Evolutionary conservation across 2,797 vertebrate species (phyloP).

Genomic region (Remorina albescens): DNA sequence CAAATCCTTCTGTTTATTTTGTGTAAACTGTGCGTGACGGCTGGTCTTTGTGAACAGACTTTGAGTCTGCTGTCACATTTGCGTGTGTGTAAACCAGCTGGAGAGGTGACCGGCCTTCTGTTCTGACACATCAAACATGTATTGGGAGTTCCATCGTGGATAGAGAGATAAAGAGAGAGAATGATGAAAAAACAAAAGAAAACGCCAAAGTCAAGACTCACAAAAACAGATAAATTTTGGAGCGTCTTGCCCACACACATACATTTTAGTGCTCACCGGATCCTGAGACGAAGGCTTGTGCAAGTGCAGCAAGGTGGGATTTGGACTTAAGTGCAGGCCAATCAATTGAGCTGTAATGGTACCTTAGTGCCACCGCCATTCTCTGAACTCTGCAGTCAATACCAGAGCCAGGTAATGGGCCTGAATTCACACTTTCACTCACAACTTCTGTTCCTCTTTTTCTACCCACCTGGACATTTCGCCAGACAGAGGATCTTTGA

Average conservation of each 20-base stretch:
- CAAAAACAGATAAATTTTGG: conserved; percentile 25
- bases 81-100: conserved; percentile 9
- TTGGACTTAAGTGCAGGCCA: conserved; percentile 82
- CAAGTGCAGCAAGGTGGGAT: conserved; percentile 79
- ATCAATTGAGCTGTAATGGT: conserved; percentile 85
- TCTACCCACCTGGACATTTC: conserved; percentile 49
- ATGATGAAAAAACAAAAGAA: conserved; percentile 20
- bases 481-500: conserved; percentile 53
- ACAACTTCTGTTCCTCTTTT: conserved; percentile 36
- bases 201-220: conserved; percentile 24
- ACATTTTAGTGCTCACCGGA: conserved; percentile 68
- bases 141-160: conserved; percentile 40
- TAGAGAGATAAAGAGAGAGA: conserved; percentile 9
- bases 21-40: neutral
- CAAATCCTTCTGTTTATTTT: neutral
- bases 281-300: conserved; percentile 73
- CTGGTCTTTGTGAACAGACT: neutral
- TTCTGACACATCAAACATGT: conserved; percentile 43
- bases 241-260: conserved; percentile 20
- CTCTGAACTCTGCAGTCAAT: conserved; percentile 77
- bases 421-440: conserved; percentile 67
- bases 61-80: neutral
- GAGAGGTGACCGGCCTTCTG: conserved; percentile 16
- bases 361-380: conserved; percentile 74
- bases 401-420: conserved; percentile 71